Evolutionary conservation across 2,797 vertebrate species (phyloP), one percentile per base, ranked within the genome.

Genomic region (Cuniculus paca): DNA sequence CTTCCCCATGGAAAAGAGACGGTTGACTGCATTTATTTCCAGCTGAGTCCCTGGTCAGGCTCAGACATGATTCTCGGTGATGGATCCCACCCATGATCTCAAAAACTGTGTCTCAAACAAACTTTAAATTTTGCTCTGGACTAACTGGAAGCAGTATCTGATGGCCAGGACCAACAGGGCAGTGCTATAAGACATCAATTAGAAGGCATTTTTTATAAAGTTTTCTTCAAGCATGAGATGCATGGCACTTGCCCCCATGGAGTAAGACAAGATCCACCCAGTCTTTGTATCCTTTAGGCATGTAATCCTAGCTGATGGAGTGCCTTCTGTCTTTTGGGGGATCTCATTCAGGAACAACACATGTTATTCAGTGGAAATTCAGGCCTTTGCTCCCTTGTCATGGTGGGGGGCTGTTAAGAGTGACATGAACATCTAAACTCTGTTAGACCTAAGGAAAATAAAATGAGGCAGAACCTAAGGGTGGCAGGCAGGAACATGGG

Each of bases 281-380:
- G 8, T 36, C 68, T 60, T 75, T 39, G 63, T 45, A 56, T 14
- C 8, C 3, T 52, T 39, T 48, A 28, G 52, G 13, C n/a, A 3
- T 1, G 5, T 0, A 1, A 61, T 9, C 50, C 24, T 14, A 6
- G 61, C 17, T 39, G 16, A 50, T 9, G 26, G 50, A 19, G 26
- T 5, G n/a, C n/a, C 45, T 4, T 8, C n/a, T 68, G n/a, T 20
- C 60, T 48, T 16, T 50, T 1, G 0, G 19, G 61, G 72, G 14
- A 39, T 34, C 65, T 24, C 58, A 22, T 68, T 54, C 86, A 60
- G 54, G 77, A 45, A 48, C 17, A 34, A 68, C 28, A 48, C 36
- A 16, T 3, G 2, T 5, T 31, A 2, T 26, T 91, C 34, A 42
- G 0, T 45, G 85, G 39, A 88, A 72, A 24, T 42, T 48, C 3